Evolutionary conservation across 2,797 vertebrate genomes (phyloP).

Genomic region (Acrossocheilus fasciatus): DNA sequence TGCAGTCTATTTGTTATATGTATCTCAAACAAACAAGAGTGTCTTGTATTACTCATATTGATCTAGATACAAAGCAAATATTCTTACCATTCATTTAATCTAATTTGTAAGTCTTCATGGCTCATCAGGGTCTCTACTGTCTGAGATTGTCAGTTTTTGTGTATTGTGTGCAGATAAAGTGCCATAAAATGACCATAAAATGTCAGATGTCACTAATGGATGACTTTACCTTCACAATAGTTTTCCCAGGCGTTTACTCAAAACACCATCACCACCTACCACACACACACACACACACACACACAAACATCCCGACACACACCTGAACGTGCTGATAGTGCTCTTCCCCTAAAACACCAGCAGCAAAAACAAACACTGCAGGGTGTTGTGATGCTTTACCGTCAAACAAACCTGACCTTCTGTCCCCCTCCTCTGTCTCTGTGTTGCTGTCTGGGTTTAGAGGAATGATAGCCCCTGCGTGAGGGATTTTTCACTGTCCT

Average conservation of each 20-base stretch:
- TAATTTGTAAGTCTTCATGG: neutral
- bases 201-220: slow-evolving; percentile 47
- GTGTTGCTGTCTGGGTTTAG: slow-evolving; percentile 39
- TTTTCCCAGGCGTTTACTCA: slow-evolving; percentile 50
- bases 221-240: slow-evolving; percentile 44
- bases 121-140: neutral
- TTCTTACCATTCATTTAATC: neutral
- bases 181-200: slow-evolving; percentile 32
- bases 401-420: slow-evolving; percentile 62
- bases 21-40: neutral
- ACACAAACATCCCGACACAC: slow-evolving; percentile 27
- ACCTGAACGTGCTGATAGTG: slow-evolving; percentile 52
- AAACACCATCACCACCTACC: slow-evolving; percentile 53
- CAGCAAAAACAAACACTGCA: slow-evolving; percentile 61
- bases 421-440: slow-evolving; percentile 49
- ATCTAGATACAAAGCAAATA: neutral
- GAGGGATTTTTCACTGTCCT: slow-evolving; percentile 31
- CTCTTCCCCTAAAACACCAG: slow-evolving; percentile 53
- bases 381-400: slow-evolving; percentile 63
- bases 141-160: neutral
- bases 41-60: neutral
- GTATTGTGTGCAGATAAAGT: slow-evolving; percentile 21
- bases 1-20: neutral
- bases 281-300: slow-evolving; percentile 37
- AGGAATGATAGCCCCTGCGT: slow-evolving; percentile 9